Evolutionary conservation across 2,888 invertebrate species (phyloP).

Genomic region (Mechanitis mazaeus): DNA sequence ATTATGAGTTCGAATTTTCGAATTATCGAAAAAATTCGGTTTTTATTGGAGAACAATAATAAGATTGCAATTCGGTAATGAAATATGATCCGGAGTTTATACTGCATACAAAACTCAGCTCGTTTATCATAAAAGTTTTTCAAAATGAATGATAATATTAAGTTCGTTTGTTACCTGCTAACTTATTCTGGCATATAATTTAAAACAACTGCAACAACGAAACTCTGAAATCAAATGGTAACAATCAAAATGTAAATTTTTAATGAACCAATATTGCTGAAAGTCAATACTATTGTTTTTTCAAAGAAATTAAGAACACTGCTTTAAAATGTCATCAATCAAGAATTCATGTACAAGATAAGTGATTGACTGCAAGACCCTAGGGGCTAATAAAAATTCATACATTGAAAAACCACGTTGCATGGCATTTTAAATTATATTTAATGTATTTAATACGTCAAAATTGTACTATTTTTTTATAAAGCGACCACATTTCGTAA

Average conservation of each 20-base stretch:
- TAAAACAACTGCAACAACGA: slow-evolving; percentile 10
- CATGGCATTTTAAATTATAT: too few species aligned
- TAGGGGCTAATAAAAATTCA: too few species aligned
- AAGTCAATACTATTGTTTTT: slow-evolving; percentile 35
- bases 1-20: too few species aligned
- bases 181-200: slow-evolving; percentile 20
- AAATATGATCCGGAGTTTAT: slow-evolving; percentile 47
- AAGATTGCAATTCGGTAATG: slow-evolving; percentile 17
- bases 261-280: slow-evolving; percentile 46
- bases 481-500: too few species aligned
- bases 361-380: too few species aligned
- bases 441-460: too few species aligned
- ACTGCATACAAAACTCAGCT: slow-evolving; percentile 50
- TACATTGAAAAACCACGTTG: too few species aligned
- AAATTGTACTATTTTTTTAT: too few species aligned
- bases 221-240: slow-evolving; percentile 21
- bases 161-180: slow-evolving; percentile 43
- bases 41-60: background rate
- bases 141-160: slow-evolving; percentile 61
- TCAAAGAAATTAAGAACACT: too few species aligned
- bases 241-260: slow-evolving; percentile 40
- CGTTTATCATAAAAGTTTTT: slow-evolving; percentile 62
- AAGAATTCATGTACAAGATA: too few species aligned
- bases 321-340: too few species aligned
- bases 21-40: too few species aligned